phyloP scores from a whole-genome alignment of 2,888 invertebrate genomes.

The Epirrhoe alternata region DNA sequence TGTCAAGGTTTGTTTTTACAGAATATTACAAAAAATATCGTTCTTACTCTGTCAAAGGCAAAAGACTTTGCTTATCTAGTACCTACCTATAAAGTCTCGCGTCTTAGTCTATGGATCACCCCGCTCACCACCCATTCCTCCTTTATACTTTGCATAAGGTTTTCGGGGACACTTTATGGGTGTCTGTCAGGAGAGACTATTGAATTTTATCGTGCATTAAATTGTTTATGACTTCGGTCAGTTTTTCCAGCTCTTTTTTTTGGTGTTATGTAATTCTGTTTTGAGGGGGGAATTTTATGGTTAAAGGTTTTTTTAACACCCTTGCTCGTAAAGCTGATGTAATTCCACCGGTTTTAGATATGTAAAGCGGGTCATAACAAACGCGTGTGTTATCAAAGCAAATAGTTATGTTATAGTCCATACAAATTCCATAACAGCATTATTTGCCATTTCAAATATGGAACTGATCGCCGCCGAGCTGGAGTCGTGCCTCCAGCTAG shows the following conservation, averaged over 20 bases:
- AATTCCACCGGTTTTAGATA: too few species aligned
- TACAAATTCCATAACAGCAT: too few species aligned
- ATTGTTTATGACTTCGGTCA: conserved; percentile 44
- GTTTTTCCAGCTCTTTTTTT: conserved; percentile 31
- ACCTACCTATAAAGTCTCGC: conserved; percentile 7
- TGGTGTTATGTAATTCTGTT: conserved; percentile 30
- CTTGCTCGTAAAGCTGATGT: too few species aligned
- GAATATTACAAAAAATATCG: too few species aligned
- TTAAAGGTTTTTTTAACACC: conserved; percentile 16
- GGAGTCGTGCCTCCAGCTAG: too few species aligned
- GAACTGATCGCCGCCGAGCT: too few species aligned
- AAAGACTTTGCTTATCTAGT: not conserved
- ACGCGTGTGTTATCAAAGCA: too few species aligned
- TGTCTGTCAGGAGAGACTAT: conserved; percentile 42
- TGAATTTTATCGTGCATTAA: conserved; percentile 48
- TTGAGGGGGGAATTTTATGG: conserved; percentile 29
- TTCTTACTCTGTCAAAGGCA: too few species aligned
- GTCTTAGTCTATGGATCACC: conserved; percentile 12
- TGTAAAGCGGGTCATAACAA: too few species aligned
- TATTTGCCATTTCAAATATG: too few species aligned
- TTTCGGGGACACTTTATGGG: conserved; percentile 44
- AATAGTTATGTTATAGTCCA: too few species aligned
- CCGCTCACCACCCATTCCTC: conserved; percentile 30
- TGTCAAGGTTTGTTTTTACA: too few species aligned
- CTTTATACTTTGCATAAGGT: conserved; percentile 46